These are phyloP conservation scores for Drosophila fulvimacula DNA, from an alignment of 2,888 invertebrate species.

Conservation along the genomic window DNA sequence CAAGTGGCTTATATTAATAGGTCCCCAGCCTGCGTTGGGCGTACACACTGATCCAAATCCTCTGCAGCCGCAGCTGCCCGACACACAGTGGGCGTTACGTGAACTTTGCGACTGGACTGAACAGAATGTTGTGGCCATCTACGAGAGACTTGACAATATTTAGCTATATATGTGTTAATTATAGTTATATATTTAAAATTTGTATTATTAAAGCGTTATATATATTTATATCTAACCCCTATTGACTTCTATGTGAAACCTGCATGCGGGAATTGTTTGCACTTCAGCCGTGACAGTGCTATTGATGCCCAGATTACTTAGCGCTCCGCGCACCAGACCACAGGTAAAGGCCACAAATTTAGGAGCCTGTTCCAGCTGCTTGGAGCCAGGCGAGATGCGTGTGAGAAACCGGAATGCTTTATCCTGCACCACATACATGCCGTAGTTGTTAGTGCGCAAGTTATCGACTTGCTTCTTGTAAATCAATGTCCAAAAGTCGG, in stretches of 20 bases:
- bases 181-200: conserved; percentile 24
- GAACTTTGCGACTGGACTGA: conserved; percentile 87
- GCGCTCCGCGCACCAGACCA: conserved; percentile 96
- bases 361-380: conserved; percentile 96
- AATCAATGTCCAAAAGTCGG: conserved; percentile 99
- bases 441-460: conserved; percentile 97
- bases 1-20: conserved; percentile 89
- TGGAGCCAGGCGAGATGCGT: conserved; percentile 94
- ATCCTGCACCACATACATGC: conserved; percentile 98
- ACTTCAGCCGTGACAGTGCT: conserved; percentile 98
- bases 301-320: conserved; percentile 96
- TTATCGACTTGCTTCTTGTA: conserved; percentile 99
- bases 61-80: conserved; percentile 86
- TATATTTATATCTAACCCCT: conserved; percentile 85
- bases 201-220: conserved; percentile 13
- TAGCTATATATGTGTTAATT: conserved; percentile 15
- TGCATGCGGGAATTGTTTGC: conserved; percentile 95
- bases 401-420: conserved; percentile 96
- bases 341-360: conserved; percentile 98
- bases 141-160: conserved; percentile 81
- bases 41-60: conserved; percentile 91
- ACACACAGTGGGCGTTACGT: conserved; percentile 86
- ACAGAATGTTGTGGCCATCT: conserved; percentile 89
- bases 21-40: conserved; percentile 88
- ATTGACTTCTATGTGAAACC: conserved; percentile 96